Evolutionary conservation across 2,888 invertebrate species (phyloP), one percentile per base, ranked within the genome.

Genomic region (Apamea anceps): DNA sequence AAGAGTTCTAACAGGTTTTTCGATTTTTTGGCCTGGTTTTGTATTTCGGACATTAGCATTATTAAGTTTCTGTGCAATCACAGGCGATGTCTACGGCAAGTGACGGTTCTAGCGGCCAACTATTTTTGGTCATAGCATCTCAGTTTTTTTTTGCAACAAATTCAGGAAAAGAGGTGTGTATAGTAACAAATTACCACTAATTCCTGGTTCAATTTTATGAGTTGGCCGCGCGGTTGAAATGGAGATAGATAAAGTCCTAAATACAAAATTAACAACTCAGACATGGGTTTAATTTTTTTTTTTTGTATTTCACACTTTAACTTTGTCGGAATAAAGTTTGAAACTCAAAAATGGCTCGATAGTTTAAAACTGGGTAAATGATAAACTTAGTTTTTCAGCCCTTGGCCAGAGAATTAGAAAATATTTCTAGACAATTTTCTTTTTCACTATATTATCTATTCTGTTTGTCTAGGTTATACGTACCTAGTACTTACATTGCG

Each of bases 391-490:
- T 13, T 4, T 48, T 48, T 15, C 25, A 57, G 25, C 54, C 8
- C 21, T 54, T 54, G 54, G 54, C 21, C 57, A 25, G 25, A 57
- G 25, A 57, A 25, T 57, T 25, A 25, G 54, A 21, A 10, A 54
- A 54, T 21, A 57, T 72, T 82, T 13, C 15, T 37, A 28, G 21
- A 62, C 8, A 65, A 73, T 73, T 79, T 60, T 65, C n/a, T 32
- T 70, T 60, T 62, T 54, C n/a, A 54, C 48, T 42, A 48, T 51
- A 60, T 37, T 6, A 37, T 75, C 66, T 75, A 51, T 60, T 72
- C 32, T 75, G 45, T 72, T 75, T 68, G 75, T 54, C 15, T 65
- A 60, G 37, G 60, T 62, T 66, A 66, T 18, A 54, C 42, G 25
- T 25, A 21, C 2, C 54, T 42, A 68, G 25, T 25, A 21, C 2